Base-by-base conservation (phyloP, 1,140 invertebrate genomes). In the Conus ventricosus region DNA sequence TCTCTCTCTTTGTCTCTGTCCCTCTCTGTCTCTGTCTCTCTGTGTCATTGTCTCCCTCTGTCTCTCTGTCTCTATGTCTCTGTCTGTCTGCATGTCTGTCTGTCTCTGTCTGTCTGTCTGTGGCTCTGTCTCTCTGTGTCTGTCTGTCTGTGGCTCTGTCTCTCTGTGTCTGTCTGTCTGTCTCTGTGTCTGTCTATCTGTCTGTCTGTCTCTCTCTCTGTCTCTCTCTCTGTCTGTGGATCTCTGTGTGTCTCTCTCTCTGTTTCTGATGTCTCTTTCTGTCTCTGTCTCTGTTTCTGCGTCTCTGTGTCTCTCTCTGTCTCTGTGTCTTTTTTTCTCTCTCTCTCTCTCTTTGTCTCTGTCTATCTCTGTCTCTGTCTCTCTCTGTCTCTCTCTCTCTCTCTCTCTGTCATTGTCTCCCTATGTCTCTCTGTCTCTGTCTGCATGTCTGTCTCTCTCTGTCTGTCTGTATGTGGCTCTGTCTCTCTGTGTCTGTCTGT, bases 81-180 rank as follows among this genome's bases (percentile, higher is more conserved):
- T 39, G 0, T 39, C 39, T 39, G 0, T 39, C n/a, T n/a, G n/a
- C n/a, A n/a, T n/a, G n/a, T 53, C 86, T 87, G 5, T 80, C 4
- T 75, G 71, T 25, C 67, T 53, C 51, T 27, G 23, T 51, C 53
- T 55, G 1, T 76, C 85, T 51, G 23, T 67, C 27, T 55, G 6
- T 27, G 25, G 27, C 23, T 39, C 71, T 67, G n/a, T n/a, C n/a
- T n/a, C 27, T 76, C 85, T 67, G 25, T 76, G 25, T 51, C 39
- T n/a, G n/a, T n/a, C n/a, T n/a, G n/a, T n/a, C n/a, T n/a, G n/a
- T n/a, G n/a, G n/a, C n/a, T 76, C 76, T 81, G n/a, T n/a, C n/a
- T 80, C 76, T 80, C 76, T 87, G 53, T 55, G 71, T 57, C 75
- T 55, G n/a, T 80, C 76, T 25, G 39, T 87, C 86, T 81, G n/a